These are phyloP conservation scores for Sebastolobus alascanus DNA, from an alignment of 2,797 vertebrate genomes.

Conservation along the genomic window DNA sequence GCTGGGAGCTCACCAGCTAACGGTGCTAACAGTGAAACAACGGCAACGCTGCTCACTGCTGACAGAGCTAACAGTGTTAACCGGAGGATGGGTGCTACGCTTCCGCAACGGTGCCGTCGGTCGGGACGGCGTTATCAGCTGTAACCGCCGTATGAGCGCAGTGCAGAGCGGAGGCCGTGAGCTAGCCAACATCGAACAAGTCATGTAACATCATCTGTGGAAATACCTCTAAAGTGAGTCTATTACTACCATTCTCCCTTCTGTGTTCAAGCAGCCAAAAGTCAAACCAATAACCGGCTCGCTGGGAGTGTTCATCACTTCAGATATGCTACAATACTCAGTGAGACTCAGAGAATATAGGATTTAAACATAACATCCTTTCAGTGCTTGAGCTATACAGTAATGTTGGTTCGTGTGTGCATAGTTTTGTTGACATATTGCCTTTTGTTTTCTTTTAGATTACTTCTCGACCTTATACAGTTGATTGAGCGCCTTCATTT, in stretches of 20 bases:
- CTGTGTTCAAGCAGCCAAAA: conserved; percentile 8
- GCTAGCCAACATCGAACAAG: not conserved
- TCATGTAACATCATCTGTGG: not conserved
- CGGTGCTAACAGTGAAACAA: no score
- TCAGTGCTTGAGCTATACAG: not conserved
- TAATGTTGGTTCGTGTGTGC: not conserved
- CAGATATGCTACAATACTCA: conserved; percentile 18
- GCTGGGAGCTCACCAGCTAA: no score
- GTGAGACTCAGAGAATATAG: not conserved
- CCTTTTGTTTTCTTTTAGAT: conserved; percentile 13
- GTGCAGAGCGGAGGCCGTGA: no score
- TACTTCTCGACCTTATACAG: not conserved
- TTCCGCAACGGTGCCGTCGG: no score
- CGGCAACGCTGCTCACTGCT: no score
- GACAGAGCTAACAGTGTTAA: no score
- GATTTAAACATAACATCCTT: conserved; percentile 7
- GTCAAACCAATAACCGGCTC: conserved; percentile 2
- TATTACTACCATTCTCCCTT: not conserved
- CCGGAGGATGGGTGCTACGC: no score
- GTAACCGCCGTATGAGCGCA: no score
- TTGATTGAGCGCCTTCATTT: not conserved
- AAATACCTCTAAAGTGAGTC: not conserved
- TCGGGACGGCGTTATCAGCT: no score
- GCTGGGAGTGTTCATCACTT: not conserved
- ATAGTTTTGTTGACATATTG: conserved; percentile 18